phyloP scores from a whole-genome alignment of 2,797 vertebrate genomes.

The Darevskia mixta region DNA sequence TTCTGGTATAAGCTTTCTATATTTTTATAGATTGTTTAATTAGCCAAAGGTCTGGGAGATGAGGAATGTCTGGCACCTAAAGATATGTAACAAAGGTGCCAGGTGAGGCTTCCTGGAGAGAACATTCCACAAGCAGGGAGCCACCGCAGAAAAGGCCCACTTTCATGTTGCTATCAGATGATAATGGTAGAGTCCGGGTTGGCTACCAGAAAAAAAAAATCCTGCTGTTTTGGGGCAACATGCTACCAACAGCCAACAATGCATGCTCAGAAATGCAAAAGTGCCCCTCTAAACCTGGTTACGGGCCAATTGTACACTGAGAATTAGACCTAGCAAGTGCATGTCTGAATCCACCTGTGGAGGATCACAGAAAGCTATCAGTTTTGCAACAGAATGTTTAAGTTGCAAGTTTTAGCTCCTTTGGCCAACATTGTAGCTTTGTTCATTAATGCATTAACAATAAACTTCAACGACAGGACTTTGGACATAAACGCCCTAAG shows the following conservation, averaged over 20 bases:
- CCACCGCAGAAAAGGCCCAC: no score
- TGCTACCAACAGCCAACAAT: not conserved
- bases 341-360: not conserved
- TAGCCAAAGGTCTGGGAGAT: no score
- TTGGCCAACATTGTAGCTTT: not conserved
- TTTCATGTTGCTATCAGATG: no score
- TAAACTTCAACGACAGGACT: conserved; percentile 7
- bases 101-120: no score
- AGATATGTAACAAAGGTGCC: no score
- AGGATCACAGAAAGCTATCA: not conserved
- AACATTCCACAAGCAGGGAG: no score
- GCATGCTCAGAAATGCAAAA: not conserved
- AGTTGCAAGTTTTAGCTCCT: not conserved
- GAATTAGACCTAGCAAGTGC: not conserved
- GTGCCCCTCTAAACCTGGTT: no score
- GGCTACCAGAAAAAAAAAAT: no score
- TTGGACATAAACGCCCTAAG: conserved; percentile 4
- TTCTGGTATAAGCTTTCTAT: no score
- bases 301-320: not conserved
- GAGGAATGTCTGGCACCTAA: no score
- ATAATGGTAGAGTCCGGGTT: no score
- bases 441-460: conserved; percentile 30
- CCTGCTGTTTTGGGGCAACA: not conserved
- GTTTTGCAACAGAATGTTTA: not conserved
- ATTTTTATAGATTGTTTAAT: no score